Base-by-base conservation (phyloP, 1,140 invertebrate genomes). In the Drosophila cardini region DNA sequence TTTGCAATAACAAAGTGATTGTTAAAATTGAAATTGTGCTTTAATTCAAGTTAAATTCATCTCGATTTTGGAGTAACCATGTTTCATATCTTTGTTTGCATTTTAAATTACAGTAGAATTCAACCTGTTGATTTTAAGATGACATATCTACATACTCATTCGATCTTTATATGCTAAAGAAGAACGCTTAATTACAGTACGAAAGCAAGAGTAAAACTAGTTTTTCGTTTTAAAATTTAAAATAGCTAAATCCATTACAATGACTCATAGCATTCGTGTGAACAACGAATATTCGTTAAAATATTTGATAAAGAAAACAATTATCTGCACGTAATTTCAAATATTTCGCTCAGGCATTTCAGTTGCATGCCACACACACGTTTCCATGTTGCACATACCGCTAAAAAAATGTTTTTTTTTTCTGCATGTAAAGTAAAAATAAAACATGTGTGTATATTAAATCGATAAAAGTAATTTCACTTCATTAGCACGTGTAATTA, bases 401-500 rank as follows among this genome's bases (percentile, higher is more conserved):
- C 9, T 32, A n/a, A 18, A 36, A 36, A 61, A 42, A 11, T 5
- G 34, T 36, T 63, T 36, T 45, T 71, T 71, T 65, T 57, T 46
- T 30, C 34, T 30, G 34, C 45, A 56, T 52, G 53, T 21, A 43
- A 32, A 34, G 10, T 36, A 34, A 72, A 45, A 46, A 5, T 10
- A 30, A 60, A 68, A 67, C 67, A 64, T 70, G 72, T 26, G 21
- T 26, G 21, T 15, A 70, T 85, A 76, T 73, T 70, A 64, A 65
- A 74, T 80, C 80, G 77, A 73, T 76, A 80, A 85, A 74, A 73
- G 68, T 72, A 87, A 86, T 81, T 87, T 87, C 58, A 78, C 75
- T 82, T 82, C 72, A 86, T 87, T 87, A 78, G 83, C 76, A 87
- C 60, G 68, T 70, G 68, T 72, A 86, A 87, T 86, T 82, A 78